Evolutionary conservation across 1,140 invertebrate genomes (phyloP), one percentile per base, ranked within the genome.

Genomic region (Hesperophylax magnus): DNA sequence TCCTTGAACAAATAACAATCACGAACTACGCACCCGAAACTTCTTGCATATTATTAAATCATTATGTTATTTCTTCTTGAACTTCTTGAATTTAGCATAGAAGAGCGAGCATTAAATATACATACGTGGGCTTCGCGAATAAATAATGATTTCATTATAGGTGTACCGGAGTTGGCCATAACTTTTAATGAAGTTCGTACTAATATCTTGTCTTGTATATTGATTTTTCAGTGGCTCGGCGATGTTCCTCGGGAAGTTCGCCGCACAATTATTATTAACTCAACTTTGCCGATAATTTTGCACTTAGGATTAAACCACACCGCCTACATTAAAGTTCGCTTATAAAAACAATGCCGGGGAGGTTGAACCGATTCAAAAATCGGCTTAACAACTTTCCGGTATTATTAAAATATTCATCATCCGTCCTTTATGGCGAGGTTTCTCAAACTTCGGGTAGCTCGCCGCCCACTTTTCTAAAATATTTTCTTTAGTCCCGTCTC

Each of bases 181-280:
- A 72, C 69, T 72, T 72, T 47, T 72, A 72, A 72, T 47, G 69
- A 72, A 52, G 34, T 72, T 72, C 39, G 20, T 14, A 14, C 9
- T 34, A n/a, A 67, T 67, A 22, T 72, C 69, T n/a, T 14, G 18
- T 72, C 7, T 53, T 72, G 34, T 27, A 17, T 72, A 80, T 80
- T 76, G 79, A 63, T 76, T 80, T 63, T 65, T 65, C 77, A 17
- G 34, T 67, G 27, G 27, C 52, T 5, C 27, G 53, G 60, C 54
- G 69, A 53, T 80, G 72, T 76, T 80, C 58, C 8, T 53, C 31
- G 63, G 60, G 24, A 69, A 24, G 15, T 75, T 24, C 34, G 14
- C 76, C 75, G 65, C 53, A 65, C 80, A 82, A 82, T 82, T 76
- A 82, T 82, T 82, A 82, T 82, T 79, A 60, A 72, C 8, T 82